A percentile compares a stretch with the other conserved stretches of the same genome.
phyloP scores from a whole-genome alignment of 2,888 invertebrate genomes.

The Alloscopus bannaensis region DNA sequence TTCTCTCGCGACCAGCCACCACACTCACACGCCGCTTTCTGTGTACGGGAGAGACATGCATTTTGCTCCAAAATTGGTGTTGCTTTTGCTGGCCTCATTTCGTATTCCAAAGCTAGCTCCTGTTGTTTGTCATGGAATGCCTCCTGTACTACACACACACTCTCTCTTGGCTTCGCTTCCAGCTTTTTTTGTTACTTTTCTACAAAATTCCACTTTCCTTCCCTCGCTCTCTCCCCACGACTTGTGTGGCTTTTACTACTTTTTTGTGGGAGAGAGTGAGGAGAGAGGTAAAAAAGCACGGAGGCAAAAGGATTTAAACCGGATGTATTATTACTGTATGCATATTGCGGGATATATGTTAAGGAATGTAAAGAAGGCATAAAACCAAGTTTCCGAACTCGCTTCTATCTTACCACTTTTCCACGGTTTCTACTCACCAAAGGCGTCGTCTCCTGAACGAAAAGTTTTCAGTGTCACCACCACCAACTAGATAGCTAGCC shows the following conservation, averaged over 20 bases:
- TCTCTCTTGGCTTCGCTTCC: background rate
- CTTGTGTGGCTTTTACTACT: background rate
- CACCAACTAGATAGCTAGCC: too few relatives aligned
- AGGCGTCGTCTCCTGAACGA: background rate
- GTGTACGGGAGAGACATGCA: background rate
- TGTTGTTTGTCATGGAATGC: conserved; percentile 55
- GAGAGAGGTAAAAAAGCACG: background rate
- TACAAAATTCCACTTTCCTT: conserved; percentile 6
- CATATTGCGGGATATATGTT: too few relatives aligned
- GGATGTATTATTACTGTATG: conserved; percentile 1
- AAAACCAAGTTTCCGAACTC: background rate
- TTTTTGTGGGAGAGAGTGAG: background rate
- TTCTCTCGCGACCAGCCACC: background rate
- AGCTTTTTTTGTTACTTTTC: conserved; percentile 7
- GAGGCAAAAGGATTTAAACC: conserved; percentile 12
- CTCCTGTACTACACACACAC: conserved; percentile 11
- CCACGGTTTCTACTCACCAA: background rate
- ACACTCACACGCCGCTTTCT: background rate
- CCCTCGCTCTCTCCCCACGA: too few relatives aligned
- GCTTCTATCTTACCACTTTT: too few relatives aligned
- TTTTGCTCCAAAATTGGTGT: too few relatives aligned
- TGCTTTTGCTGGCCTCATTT: conserved; percentile 37
- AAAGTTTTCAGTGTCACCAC: conserved; percentile 54
- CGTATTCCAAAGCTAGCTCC: conserved; percentile 45
- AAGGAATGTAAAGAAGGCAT: too few relatives aligned